These are phyloP conservation scores for Excalfactoria chinensis DNA, from an alignment of 2,113 vertebrate species.

Conservation along the genomic window DNA sequence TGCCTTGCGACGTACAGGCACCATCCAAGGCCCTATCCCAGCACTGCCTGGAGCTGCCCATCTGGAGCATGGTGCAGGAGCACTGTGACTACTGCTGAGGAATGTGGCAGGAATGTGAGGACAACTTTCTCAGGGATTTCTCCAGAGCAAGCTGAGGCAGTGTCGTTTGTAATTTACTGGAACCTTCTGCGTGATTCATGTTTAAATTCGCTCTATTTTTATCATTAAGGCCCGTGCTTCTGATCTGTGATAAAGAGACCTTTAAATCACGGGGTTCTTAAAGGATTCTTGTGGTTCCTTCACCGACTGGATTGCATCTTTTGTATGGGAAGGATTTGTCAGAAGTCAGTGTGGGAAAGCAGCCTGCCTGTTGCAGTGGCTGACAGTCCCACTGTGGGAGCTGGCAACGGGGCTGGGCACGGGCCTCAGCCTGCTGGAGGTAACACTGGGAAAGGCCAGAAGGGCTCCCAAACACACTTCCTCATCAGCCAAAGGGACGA, in stretches of 20 bases:
- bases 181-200: neutral
- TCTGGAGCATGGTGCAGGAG: neutral
- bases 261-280: neutral
- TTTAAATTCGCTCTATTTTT: neutral
- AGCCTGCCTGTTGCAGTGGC: neutral
- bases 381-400: neutral
- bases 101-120: neutral
- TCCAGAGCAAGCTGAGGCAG: neutral
- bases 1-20: neutral
- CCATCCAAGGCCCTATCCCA: neutral
- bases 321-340: neutral
- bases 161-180: neutral
- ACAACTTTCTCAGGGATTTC: constrained; percentile 10
- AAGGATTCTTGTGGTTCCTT: neutral
- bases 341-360: neutral
- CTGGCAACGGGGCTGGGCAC: fast-evolving
- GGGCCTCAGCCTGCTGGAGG: neutral
- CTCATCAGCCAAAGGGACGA: neutral
- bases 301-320: neutral
- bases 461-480: neutral
- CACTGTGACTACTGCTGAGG: neutral
- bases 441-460: neutral
- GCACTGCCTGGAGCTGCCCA: neutral
- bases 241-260: neutral
- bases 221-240: neutral